phyloP scores from a whole-genome alignment of 2,113 vertebrate species.

The Coreoperca whiteheadi region DNA sequence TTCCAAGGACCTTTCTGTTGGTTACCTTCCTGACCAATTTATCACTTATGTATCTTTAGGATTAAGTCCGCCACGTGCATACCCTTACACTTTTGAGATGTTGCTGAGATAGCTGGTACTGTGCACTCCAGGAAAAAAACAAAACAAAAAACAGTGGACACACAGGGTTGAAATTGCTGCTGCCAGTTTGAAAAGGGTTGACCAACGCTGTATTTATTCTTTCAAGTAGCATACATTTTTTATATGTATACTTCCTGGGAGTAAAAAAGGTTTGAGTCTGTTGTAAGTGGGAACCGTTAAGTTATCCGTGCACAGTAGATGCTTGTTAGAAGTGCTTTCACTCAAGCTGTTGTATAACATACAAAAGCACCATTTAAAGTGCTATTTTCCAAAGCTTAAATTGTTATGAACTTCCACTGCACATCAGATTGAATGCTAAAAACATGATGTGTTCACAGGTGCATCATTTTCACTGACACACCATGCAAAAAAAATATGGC shows the following conservation, averaged over 20 bases:
- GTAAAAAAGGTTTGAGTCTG: background rate
- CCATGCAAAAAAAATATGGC: background rate
- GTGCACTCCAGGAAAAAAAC: background rate
- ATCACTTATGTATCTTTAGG: background rate
- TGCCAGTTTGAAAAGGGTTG: background rate
- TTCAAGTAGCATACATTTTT: background rate
- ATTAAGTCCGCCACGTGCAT: background rate
- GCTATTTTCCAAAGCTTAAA: background rate
- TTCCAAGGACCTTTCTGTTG: background rate
- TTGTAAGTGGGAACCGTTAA: background rate
- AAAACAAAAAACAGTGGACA: no score
- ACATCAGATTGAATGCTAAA: background rate
- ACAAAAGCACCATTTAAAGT: background rate
- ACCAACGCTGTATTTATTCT: conserved; percentile 2
- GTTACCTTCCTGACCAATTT: background rate
- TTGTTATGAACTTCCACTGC: background rate
- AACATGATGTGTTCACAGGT: background rate
- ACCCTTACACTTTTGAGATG: background rate
- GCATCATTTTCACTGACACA: background rate
- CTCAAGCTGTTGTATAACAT: background rate
- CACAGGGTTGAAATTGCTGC: background rate
- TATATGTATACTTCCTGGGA: background rate
- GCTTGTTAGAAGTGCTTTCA: conserved; percentile 1
- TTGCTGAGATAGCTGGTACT: background rate
- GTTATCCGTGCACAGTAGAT: conserved; percentile 1